Evolutionary conservation across 2,797 vertebrate species (phyloP).

Genomic region (Denticeps clupeoides): DNA sequence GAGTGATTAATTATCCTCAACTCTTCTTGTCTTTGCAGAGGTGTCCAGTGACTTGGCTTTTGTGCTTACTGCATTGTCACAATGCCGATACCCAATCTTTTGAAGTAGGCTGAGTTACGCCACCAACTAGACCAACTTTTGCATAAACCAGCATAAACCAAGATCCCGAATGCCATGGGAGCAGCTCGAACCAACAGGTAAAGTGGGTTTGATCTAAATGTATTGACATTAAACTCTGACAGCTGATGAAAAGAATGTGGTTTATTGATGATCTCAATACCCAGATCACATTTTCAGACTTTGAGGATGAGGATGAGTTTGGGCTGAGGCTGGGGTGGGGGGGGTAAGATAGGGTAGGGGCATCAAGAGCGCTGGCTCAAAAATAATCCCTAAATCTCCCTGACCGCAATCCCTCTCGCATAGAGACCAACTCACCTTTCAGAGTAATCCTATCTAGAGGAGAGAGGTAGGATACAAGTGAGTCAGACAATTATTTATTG

Average conservation of each 20-base stretch:
- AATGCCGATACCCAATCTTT: conserved; percentile 35
- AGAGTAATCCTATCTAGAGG: conserved; percentile 37
- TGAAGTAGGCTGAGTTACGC: conserved; percentile 11
- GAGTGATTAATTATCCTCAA: no score
- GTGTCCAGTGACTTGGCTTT: neutral
- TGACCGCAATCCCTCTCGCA: conserved; percentile 50
- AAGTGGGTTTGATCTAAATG: conserved; percentile 4
- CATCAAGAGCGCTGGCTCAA: conserved; percentile 28
- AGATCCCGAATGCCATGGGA: conserved; percentile 61
- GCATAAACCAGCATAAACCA: conserved; percentile 9
- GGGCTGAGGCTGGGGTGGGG: conserved; percentile 1
- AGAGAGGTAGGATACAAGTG: conserved; percentile 25
- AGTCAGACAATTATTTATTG: conserved; percentile 13
- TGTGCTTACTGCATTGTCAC: conserved; percentile 7
- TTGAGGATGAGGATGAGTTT: neutral
- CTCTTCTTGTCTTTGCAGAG: conserved; percentile 8
- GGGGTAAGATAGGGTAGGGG: conserved; percentile 1
- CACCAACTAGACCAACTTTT: conserved; percentile 18
- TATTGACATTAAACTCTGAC: no score
- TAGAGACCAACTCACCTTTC: conserved; percentile 55
- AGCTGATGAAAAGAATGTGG: neutral
- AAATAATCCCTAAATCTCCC: conserved; percentile 57
- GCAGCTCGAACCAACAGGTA: conserved; percentile 68
- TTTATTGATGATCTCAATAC: neutral
- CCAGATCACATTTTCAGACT: neutral